Evolutionary conservation across 35 echinoderm and acorn worm species (phyloP).

Genomic region (Lytechinus pictus): DNA sequence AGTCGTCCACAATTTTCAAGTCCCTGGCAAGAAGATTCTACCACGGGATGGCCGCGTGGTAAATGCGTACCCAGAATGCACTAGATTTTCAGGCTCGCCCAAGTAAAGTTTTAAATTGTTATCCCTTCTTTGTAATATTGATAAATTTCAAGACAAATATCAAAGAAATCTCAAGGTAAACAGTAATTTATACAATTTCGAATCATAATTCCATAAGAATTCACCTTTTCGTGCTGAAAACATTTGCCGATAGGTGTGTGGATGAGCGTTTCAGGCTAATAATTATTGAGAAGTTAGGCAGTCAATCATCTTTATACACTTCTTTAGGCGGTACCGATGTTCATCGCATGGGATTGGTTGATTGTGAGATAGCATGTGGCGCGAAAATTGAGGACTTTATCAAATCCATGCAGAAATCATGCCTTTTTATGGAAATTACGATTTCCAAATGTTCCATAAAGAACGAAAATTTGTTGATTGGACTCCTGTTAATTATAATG

Average conservation of each 20-base stretch:
- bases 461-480: too few species aligned
- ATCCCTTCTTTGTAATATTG: not conserved
- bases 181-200: not conserved
- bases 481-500: too few species aligned
- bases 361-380: not conserved
- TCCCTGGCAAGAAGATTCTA: conserved; percentile 40
- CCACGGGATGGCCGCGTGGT: conserved; percentile 43
- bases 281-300: conserved; percentile 13
- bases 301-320: not conserved
- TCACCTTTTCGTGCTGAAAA: not conserved
- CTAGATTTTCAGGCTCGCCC: conserved; percentile 13
- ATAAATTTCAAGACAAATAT: not conserved
- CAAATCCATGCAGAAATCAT: too few species aligned
- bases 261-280: not conserved
- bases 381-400: not conserved
- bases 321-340: not conserved
- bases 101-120: too few species aligned
- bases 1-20: conserved; percentile 30
- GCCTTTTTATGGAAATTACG: too few species aligned
- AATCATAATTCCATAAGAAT: not conserved
- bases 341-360: not conserved
- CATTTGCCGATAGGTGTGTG: not conserved
- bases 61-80: conserved; percentile 22
- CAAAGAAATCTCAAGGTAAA: not conserved
- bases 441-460: too few species aligned